Evolutionary conservation across 2,888 invertebrate genomes (phyloP), one percentile per base, ranked within the genome.

Genomic region (Ceraclea dissimilis): DNA sequence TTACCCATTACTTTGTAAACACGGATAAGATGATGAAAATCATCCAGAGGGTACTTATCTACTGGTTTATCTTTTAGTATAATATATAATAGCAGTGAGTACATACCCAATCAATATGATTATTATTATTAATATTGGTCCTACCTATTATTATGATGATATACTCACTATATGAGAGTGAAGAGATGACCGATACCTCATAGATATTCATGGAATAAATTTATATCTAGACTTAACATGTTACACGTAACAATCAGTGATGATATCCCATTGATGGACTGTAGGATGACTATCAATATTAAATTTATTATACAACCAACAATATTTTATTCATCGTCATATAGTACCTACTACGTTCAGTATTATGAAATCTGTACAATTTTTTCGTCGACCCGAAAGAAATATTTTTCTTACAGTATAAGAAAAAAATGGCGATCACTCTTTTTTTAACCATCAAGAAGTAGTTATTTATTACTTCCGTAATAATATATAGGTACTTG

Each of bases 161-260:
- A 52, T 54, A 53, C 59, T 61, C 59, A 48, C 53, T 33, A 48
- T 52, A 39, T 54, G n/a, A 5, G 19, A 10, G 26, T 26, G 26
- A 26, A 10, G 26, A 26, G 26, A 26, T 26, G 26, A 26, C 10
- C 26, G 10, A 6, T 26, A 51, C 60, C 61, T 61, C 58, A 59
- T 59, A 59, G 61, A 57, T 61, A 61, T 61, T 59, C 61, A 57
- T 61, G 61, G 59, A 61, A 59, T 59, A 59, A 58, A 53, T 61
- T 57, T 39, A 13, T 39, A 39, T 39, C 13, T 39, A 39, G 13
- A 39, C 2, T 39, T 39, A 39, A 39, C 39, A 39, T 39, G 39
- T 16, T 8, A 39, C 39, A 39, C 39, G 39, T 13, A 39, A 39
- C 39, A 39, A 39, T 39, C 39, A 39, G 13, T 13, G 39, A 39